Evolutionary conservation across 1,140 invertebrate species (phyloP).

Genomic region (Rhysida immarginata): DNA sequence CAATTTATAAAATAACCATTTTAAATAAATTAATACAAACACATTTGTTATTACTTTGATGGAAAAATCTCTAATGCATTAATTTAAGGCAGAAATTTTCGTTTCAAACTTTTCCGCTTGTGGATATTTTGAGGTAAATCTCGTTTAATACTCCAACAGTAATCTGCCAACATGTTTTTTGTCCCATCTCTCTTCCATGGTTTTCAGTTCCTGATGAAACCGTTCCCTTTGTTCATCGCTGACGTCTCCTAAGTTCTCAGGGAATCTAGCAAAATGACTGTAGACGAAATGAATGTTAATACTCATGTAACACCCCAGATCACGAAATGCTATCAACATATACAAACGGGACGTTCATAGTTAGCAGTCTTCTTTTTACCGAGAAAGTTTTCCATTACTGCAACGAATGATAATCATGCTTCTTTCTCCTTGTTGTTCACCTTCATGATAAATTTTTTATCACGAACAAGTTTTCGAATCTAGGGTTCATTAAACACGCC

Average conservation of each 20-base stretch:
- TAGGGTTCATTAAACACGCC: constrained; percentile 2
- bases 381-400: constrained; percentile 8
- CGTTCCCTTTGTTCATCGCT: not conserved
- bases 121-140: not conserved
- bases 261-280: not conserved
- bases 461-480: not conserved
- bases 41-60: no score
- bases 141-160: constrained; percentile 9
- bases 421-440: constrained; percentile 5
- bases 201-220: not conserved
- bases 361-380: constrained; percentile 4
- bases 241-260: not conserved
- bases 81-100: not conserved
- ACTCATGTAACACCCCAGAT: not conserved
- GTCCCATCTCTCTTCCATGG: not conserved
- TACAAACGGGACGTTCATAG: not conserved
- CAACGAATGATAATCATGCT: constrained; percentile 6
- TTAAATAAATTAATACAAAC: no score
- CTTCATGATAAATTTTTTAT: not conserved
- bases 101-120: not conserved
- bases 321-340: not conserved
- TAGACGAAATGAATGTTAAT: not conserved
- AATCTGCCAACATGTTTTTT: constrained; percentile 4
- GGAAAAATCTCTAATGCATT: no score
- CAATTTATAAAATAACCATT: no score